A percentile compares a stretch with the other conserved stretches of the same genome.
Evolutionary conservation across 2,113 vertebrate species (phyloP).

Genomic region (Mustela lutreola): DNA sequence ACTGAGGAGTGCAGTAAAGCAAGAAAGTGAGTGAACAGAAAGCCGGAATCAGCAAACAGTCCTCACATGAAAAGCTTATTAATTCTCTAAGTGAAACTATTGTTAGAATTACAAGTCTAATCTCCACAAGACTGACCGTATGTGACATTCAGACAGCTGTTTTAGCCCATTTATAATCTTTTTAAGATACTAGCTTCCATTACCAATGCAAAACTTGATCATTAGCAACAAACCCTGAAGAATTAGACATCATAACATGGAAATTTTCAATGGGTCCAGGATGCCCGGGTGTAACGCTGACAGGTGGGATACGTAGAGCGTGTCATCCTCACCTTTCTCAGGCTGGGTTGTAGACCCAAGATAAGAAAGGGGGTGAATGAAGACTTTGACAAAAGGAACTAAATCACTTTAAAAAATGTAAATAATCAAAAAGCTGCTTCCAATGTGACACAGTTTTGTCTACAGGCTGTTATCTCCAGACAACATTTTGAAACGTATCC

Average conservation of each 20-base stretch:
- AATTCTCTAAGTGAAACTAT: slow-evolving; percentile 73
- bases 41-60: slow-evolving; percentile 52
- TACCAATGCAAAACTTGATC: slow-evolving; percentile 57
- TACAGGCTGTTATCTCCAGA: slow-evolving; percentile 57
- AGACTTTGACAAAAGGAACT: slow-evolving; percentile 77
- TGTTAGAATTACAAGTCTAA: slow-evolving; percentile 57
- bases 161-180: slow-evolving; percentile 50
- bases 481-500: slow-evolving; percentile 73
- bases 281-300: slow-evolving; percentile 46
- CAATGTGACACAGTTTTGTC: slow-evolving; percentile 68
- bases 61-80: slow-evolving; percentile 79
- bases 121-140: slow-evolving; percentile 70
- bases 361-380: slow-evolving; percentile 75
- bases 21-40: background rate
- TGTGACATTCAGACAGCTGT: slow-evolving; percentile 68
- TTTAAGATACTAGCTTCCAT: slow-evolving; percentile 64
- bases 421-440: slow-evolving; percentile 73
- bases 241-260: slow-evolving; percentile 61
- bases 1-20: background rate
- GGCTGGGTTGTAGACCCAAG: slow-evolving; percentile 68
- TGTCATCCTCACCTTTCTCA: slow-evolving; percentile 61
- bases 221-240: slow-evolving; percentile 63
- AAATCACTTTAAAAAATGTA: slow-evolving; percentile 69
- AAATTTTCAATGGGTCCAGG: background rate
- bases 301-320: slow-evolving; percentile 62